A percentile compares a stretch with the other conserved stretches of the same genome.
Evolutionary conservation across 2,797 vertebrate species (phyloP).

Genomic region (Alca torda): DNA sequence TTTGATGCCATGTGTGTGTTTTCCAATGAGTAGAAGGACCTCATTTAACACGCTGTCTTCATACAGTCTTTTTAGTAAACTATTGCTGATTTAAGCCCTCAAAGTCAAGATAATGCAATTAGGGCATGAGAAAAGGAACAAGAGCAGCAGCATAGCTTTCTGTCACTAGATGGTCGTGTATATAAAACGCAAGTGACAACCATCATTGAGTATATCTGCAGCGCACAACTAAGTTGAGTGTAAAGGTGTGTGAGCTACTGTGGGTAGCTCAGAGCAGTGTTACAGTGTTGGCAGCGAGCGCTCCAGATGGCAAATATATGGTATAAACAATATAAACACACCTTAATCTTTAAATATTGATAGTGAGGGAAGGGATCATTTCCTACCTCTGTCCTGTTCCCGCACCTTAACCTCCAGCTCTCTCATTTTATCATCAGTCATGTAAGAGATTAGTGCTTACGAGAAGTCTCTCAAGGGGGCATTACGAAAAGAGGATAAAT

Average conservation of each 20-base stretch:
- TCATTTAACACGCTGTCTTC: background rate
- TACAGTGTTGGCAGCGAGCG: background rate
- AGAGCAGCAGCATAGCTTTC: background rate
- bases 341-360: background rate
- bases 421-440: background rate
- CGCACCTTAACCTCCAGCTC: background rate
- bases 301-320: background rate
- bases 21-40: background rate
- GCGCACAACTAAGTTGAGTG: background rate
- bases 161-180: background rate
- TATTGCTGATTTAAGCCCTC: background rate
- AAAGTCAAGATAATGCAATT: background rate
- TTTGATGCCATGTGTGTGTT: background rate
- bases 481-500: background rate
- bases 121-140: background rate
- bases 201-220: background rate
- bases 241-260: background rate
- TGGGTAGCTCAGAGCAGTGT: background rate
- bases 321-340: background rate
- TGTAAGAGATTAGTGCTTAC: background rate
- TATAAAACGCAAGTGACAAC: background rate
- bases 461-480: background rate
- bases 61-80: background rate
- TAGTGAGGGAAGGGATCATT: background rate
- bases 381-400: background rate